Evolutionary conservation across 2,888 invertebrate species (phyloP), one percentile per base, ranked within the genome.

Genomic region (Oxytorus armatus): DNA sequence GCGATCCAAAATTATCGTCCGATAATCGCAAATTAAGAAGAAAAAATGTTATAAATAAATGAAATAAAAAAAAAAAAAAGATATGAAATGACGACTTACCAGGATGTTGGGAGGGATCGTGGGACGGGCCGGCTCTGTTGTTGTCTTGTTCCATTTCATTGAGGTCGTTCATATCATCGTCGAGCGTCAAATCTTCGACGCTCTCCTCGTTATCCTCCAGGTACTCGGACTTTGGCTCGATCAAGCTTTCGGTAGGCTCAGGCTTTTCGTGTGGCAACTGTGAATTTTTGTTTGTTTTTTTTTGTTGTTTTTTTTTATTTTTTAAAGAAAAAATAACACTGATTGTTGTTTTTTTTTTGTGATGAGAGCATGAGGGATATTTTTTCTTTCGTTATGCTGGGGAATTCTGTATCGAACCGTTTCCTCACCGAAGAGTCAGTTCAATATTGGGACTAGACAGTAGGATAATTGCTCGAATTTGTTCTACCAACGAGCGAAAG

Each of bases 171-270:
- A 92, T 92, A 82, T 97, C 97, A 91, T 97, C 96, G 88, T 96
- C 96, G 80, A 96, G 92, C 83, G 97, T 97, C 92, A 97, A 94
- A 92, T 97, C 97, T 93, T 97, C 97, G 88, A 97, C 96, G 88
- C 95, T 95, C 89, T 96, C 96, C 87, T 95, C 95, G 83, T 93
- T 93, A 87, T 95, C 95, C 82, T 95, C 95, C 86, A 95, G 93
- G 92, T 95, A 95, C 93, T 96, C 95, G 92, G 95, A 94, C 94
- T 96, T 95, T 92, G 95, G 95, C 93, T 95, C 95, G 90, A 95
- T 92, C 92, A 92, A 88, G 86, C 86, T 91, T 87, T 91, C 92
- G 89, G 93, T 93, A 87, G 93, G 93, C 91, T 94, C 94, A 87
- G 93, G 91, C 90, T 94, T 94, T 89, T 94, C 93, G 8, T 91